Percentiles rank a stretch among this genome's conserved stretches.
These are phyloP conservation scores for Siphlonurus alternatus DNA, from an alignment of 2,888 invertebrate species.

Conservation along the genomic window DNA sequence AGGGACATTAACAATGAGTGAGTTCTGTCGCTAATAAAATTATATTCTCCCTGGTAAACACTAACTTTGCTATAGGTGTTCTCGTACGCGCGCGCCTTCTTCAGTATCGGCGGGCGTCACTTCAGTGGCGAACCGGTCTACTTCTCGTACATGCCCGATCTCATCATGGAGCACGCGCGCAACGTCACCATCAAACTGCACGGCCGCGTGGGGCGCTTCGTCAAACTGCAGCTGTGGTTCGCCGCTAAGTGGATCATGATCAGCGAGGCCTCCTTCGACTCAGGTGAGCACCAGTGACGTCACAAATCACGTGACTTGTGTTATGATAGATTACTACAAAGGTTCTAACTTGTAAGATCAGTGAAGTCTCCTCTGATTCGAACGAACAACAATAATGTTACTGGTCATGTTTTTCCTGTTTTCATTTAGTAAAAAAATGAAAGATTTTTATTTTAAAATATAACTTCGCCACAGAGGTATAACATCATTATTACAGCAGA, in stretches of 20 bases:
- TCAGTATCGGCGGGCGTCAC: constrained; percentile 50
- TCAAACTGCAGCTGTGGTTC: constrained; percentile 62
- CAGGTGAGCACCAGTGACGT: constrained; percentile 44
- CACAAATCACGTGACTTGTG: too few relatives aligned
- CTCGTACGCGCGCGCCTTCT: constrained; percentile 56
- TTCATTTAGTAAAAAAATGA: too few relatives aligned
- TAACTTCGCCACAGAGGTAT: too few relatives aligned
- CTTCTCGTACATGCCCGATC: constrained; percentile 59
- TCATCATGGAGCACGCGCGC: constrained; percentile 56
- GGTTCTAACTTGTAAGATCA: too few relatives aligned
- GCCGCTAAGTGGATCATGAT: constrained; percentile 70
- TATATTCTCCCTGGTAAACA: background rate
- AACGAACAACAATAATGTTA: too few relatives aligned
- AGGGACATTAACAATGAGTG: too few relatives aligned
- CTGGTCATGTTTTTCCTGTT: too few relatives aligned
- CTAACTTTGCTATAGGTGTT: constrained; percentile 43
- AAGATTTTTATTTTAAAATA: too few relatives aligned
- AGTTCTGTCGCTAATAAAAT: too few relatives aligned
- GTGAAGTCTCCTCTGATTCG: too few relatives aligned
- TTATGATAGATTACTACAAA: too few relatives aligned
- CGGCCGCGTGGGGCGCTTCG: constrained; percentile 53
- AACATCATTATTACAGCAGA: too few relatives aligned
- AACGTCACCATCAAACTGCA: constrained; percentile 67
- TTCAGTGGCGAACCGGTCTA: constrained; percentile 54
- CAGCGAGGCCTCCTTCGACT: constrained; percentile 69